phyloP scores from a whole-genome alignment of 2,113 vertebrate species.

The Paraplagusia blochii region DNA sequence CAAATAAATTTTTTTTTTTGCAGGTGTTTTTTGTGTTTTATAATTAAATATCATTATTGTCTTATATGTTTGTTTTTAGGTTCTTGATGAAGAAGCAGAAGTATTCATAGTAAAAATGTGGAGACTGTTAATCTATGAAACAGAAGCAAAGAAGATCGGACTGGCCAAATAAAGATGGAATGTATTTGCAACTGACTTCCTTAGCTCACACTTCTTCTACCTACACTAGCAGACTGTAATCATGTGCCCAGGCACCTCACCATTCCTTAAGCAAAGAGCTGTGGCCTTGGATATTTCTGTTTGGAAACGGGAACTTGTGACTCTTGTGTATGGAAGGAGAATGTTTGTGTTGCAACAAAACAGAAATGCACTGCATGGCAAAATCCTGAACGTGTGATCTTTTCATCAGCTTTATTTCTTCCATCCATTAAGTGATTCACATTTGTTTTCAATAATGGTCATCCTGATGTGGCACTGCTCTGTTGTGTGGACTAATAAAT shows the following conservation, averaged over 20 bases:
- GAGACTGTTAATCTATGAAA: constrained; percentile 98
- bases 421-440: constrained; percentile 32
- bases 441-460: constrained; percentile 63
- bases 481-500: constrained; percentile 69
- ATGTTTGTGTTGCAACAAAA: constrained; percentile 27
- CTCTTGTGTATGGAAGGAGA: constrained; percentile 18
- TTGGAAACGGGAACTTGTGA: not conserved
- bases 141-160: constrained; percentile 99
- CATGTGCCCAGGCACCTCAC: constrained; percentile 30
- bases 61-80: constrained; percentile 70
- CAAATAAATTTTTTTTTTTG: not conserved
- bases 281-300: constrained; percentile 35
- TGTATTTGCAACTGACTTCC: constrained; percentile 26
- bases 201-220: constrained; percentile 21
- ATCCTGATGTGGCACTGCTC: constrained; percentile 56
- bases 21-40: not conserved
- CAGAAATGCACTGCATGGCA: constrained; percentile 57
- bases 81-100: constrained; percentile 98
- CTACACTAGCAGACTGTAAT: constrained; percentile 39
- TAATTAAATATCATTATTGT: not conserved
- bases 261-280: constrained; percentile 54
- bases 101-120: constrained; percentile 99
- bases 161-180: constrained; percentile 87
- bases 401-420: constrained; percentile 27
- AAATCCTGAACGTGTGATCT: constrained; percentile 45